phyloP scores from a whole-genome alignment of 2,113 vertebrate species.

The Hemichromis elongatus region DNA sequence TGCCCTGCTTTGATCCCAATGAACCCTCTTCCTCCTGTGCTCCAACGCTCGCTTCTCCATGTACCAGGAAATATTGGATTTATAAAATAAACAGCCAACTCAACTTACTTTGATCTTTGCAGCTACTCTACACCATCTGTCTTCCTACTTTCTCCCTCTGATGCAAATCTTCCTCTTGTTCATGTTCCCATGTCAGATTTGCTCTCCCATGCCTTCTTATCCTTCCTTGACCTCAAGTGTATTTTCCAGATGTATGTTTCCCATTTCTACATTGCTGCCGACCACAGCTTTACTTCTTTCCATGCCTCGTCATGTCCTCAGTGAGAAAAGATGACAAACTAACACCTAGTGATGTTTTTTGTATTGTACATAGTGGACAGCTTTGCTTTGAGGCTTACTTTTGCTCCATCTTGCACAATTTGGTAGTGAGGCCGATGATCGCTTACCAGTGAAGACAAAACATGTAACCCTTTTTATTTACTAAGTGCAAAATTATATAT shows the following conservation, averaged over 20 bases:
- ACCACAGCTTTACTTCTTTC: not conserved
- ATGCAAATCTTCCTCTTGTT: not conserved
- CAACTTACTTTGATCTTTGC: slow-evolving; percentile 20
- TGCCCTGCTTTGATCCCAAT: slow-evolving; percentile 19
- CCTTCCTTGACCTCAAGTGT: not conserved
- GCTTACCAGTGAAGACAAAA: not conserved
- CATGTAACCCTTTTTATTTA: not conserved
- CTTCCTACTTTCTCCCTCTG: not conserved
- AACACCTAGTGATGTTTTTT: not conserved
- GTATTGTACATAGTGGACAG: not conserved
- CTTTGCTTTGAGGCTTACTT: not conserved
- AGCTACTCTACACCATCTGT: not conserved
- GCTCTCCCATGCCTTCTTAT: not conserved
- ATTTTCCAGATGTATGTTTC: not conserved
- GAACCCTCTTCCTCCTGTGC: not conserved
- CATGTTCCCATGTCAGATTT: not conserved
- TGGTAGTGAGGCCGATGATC: not conserved
- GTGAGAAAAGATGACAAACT: not conserved
- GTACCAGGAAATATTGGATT: slow-evolving; percentile 12
- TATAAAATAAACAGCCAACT: slow-evolving; percentile 10
- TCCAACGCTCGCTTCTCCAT: not conserved
- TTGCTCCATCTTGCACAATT: not conserved
- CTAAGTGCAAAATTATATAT: not conserved
- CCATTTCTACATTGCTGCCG: not conserved
- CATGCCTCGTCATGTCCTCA: not conserved